These are phyloP conservation scores for Bergia puertoricense DNA, from an alignment of 92 coral and sea anemone species.

Conservation along the genomic window DNA sequence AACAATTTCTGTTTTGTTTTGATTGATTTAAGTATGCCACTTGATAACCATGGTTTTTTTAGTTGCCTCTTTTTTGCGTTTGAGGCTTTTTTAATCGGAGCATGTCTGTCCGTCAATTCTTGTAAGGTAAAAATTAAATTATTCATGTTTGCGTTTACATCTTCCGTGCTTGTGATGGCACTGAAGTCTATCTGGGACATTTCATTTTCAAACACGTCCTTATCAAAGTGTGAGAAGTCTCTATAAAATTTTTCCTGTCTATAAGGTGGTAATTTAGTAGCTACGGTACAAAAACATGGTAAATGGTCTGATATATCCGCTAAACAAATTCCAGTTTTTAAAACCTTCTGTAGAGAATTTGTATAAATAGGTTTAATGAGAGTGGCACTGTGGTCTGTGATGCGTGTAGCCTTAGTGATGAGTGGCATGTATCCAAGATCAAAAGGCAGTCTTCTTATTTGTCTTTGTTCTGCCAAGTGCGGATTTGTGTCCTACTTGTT, in stretches of 20 bases:
- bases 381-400: no score
- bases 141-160: conserved; percentile 21
- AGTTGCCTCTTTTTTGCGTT: neutral
- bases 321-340: conserved; percentile 24
- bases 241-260: neutral
- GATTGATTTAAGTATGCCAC: no score
- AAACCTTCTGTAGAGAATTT: neutral
- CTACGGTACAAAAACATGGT: conserved; percentile 1
- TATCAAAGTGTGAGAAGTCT: conserved; percentile 4
- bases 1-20: conserved; percentile 31
- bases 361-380: neutral
- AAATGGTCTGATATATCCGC: neutral
- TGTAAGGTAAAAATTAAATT: conserved; percentile 7
- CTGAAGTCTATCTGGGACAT: no score
- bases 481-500: conserved; percentile 15
- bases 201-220: neutral
- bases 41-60: neutral
- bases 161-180: neutral
- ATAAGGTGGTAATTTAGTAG: conserved; percentile 4
- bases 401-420: no score
- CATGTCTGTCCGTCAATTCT: conserved; percentile 21
- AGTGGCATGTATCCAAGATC: no score
- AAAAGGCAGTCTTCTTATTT: neutral
- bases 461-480: conserved; percentile 6
- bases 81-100: conserved; percentile 7